A percentile compares a stretch with the other conserved stretches of the same genome.
phyloP scores from a whole-genome alignment of 1,140 invertebrate genomes.

The Drosophila athabasca region DNA sequence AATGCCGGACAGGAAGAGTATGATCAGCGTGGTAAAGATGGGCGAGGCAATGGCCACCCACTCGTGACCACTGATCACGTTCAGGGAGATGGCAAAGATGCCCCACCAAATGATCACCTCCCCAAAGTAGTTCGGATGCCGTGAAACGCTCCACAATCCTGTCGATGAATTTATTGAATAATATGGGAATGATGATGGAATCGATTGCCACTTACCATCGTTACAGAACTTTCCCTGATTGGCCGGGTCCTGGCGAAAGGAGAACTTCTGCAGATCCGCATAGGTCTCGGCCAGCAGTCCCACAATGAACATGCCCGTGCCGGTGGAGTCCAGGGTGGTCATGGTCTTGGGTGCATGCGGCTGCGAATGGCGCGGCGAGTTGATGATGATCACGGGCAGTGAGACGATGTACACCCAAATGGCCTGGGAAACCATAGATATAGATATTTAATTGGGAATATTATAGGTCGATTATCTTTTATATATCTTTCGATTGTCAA shows the following conservation, averaged over 20 bases:
- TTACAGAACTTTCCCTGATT: slow-evolving; percentile 96
- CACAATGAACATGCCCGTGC: slow-evolving; percentile 91
- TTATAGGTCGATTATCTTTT: background rate
- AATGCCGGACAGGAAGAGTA: slow-evolving; percentile 94
- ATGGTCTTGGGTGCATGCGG: slow-evolving; percentile 91
- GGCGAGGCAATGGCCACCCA: slow-evolving; percentile 94
- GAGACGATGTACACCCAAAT: slow-evolving; percentile 97
- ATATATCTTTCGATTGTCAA: too few relatives aligned
- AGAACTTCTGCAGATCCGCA: slow-evolving; percentile 95
- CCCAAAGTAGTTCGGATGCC: slow-evolving; percentile 98
- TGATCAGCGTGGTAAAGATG: slow-evolving; percentile 93
- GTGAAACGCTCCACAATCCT: slow-evolving; percentile 94
- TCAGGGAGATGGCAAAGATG: slow-evolving; percentile 94
- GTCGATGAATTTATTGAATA: background rate
- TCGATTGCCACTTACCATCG: slow-evolving; percentile 86
- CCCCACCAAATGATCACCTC: slow-evolving; percentile 98
- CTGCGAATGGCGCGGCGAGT: slow-evolving; percentile 92
- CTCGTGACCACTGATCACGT: slow-evolving; percentile 91
- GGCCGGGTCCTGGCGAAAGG: slow-evolving; percentile 92
- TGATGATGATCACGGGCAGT: slow-evolving; percentile 95
- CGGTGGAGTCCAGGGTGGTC: slow-evolving; percentile 92
- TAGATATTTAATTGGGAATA: background rate
- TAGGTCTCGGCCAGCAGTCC: slow-evolving; percentile 94
- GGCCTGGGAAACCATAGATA: slow-evolving; percentile 85
- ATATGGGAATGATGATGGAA: too few relatives aligned